These are phyloP conservation scores for Protaetia brevitarsis DNA, from an alignment of 1,140 invertebrate genomes.

Conservation along the genomic window DNA sequence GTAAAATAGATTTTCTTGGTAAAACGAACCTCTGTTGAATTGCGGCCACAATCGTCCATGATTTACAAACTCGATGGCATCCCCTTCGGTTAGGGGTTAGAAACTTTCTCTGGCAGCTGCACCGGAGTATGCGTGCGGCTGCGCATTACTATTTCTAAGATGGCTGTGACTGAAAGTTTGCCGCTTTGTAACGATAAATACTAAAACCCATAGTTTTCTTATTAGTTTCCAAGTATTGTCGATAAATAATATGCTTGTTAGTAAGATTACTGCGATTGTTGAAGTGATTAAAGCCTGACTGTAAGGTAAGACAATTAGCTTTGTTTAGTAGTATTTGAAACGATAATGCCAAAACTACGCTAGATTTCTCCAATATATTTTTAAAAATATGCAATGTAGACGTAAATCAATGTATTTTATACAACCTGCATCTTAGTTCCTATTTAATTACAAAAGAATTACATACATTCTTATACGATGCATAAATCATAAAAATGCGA, in stretches of 20 bases:
- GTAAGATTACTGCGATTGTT: not conserved
- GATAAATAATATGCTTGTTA: no score
- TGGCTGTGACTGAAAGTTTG: slow-evolving; percentile 8
- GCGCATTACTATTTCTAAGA: not conserved
- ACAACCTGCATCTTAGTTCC: no score
- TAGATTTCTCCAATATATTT: no score
- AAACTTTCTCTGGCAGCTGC: slow-evolving; percentile 20
- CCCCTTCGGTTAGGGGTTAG: slow-evolving; percentile 6
- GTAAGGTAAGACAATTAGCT: not conserved
- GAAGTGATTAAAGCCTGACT: not conserved
- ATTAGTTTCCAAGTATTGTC: no score
- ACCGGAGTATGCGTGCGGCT: slow-evolving; percentile 2
- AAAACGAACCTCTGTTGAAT: not conserved
- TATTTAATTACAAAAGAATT: no score
- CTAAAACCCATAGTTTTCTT: no score
- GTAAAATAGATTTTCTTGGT: no score
- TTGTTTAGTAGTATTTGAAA: not conserved
- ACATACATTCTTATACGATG: no score
- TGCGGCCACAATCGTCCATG: not conserved
- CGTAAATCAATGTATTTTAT: no score
- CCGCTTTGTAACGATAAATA: not conserved
- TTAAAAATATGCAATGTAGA: no score
- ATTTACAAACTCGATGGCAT: not conserved
- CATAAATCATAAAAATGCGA: no score
- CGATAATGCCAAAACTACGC: not conserved